Base-by-base conservation (phyloP, 2,113 vertebrate species). In the Psettodes erumei region DNA sequence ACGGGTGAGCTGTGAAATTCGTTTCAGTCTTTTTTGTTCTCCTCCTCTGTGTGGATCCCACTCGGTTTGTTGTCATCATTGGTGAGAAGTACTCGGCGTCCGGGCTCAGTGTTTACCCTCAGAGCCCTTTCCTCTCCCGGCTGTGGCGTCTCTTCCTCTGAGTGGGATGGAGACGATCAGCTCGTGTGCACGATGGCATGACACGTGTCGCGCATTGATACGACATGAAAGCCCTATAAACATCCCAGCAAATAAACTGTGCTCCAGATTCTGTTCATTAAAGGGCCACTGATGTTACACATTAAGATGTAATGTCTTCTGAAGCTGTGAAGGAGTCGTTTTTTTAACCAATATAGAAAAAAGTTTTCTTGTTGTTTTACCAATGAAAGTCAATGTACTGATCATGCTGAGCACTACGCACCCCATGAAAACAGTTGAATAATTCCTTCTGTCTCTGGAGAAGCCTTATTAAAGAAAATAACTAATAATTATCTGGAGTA, bases 1-100 rank as follows among this genome's bases (percentile, higher is more conserved):
- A 42, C 2, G 58, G 59, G 42, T 53, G 64, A 86, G 73, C 78
- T 75, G 68, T 55, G n/a, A 69, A 66, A 88, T 86, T 83, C 60
- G 58, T 88, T 85, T 82, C 66, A 71, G 55, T 54, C 35, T 67
- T 85, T n/a, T 90, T 77, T 88, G 72, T 82, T 70, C 77, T 71
- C 16, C 61, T 68, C 66, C 69, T 85, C 80, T 70, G 75, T 48
- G 8, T 63, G 76, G 54, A 42, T 71, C 75, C 79, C 67, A 56
- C 66, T 82, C 50, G 74, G 62, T 70, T 62, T 79, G 71, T 74
- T 79, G 81, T 89, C 81, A 72, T 54, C 61, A 40, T 21, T 69
- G 51, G 53, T 15, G 32, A 78, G 66, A 75, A 71, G 67, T 28
- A 9, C 77, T 1, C 33, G 66, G 40, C 60, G 51, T 66, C 75